Percentiles rank a stretch among this genome's conserved stretches.
phyloP scores from a whole-genome alignment of 2,113 vertebrate species.

The Neotoma lepida region DNA sequence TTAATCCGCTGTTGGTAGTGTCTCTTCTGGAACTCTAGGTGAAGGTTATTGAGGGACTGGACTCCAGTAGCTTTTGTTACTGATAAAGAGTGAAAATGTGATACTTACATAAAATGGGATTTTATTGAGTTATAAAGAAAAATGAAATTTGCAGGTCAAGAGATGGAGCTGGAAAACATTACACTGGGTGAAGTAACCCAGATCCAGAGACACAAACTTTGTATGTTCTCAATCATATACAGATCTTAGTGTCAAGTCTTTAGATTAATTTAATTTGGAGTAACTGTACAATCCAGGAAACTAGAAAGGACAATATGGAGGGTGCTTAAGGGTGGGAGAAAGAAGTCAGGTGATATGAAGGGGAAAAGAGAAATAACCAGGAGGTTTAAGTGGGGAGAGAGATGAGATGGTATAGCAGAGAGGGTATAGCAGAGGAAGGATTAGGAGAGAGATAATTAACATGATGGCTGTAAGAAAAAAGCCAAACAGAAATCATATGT shows the following conservation, averaged over 20 bases:
- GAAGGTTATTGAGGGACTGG: no score
- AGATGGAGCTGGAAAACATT: neutral
- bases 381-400: neutral
- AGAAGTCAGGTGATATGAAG: neutral
- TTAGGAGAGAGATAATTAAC: neutral
- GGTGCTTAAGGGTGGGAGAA: neutral
- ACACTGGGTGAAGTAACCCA: neutral
- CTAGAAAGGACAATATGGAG: neutral
- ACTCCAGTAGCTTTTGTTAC: no score
- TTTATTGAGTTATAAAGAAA: neutral
- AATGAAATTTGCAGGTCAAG: neutral
- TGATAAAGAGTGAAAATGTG: neutral
- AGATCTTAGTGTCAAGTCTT: neutral
- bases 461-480: neutral
- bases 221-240: neutral
- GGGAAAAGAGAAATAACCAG: neutral
- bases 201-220: neutral
- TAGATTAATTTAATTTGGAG: neutral
- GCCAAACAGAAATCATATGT: neutral
- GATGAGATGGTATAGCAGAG: no score
- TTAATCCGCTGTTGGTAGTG: no score
- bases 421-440: no score
- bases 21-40: no score
- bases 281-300: neutral
- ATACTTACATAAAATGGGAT: neutral